Evolutionary conservation across 2,113 vertebrate genomes (phyloP), one percentile per base, ranked within the genome.

Genomic region (Acanthochromis polyacanthus): DNA sequence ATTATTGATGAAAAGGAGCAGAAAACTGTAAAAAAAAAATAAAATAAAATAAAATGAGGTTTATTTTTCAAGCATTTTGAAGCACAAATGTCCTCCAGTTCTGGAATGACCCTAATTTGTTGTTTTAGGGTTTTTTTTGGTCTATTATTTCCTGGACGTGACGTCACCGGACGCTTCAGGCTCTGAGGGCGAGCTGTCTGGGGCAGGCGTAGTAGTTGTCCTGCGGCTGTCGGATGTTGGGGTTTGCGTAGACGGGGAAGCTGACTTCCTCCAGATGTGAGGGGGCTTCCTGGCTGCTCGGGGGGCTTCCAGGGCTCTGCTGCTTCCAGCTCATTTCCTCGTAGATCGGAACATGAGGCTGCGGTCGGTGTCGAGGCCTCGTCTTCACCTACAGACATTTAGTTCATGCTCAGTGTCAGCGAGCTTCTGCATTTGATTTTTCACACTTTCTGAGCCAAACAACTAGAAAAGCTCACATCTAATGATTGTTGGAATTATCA

Each of bases 121-220:
- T 25, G 25, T n/a, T n/a, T n/a, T n/a, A n/a, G 25, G 25, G 45
- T 12, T 17, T 58, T 32, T 36, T 59, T 19, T 38, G 6, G 25
- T 46, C 45, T 32, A 23, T 77, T 58, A 32, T n/a, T 69, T 62
- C 75, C 52, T 57, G 40, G 20, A 3, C 23, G 14, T 4, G 16
- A n/a, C 7, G 12, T n/a, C 60, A 36, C 10, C 12, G 5, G 1
- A 3, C 14, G 9, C 4, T 0, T 87, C 75, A 88, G 32, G 45
- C 57, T 64, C 38, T 80, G 70, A 81, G 81, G 38, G 62, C 50
- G 36, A 90, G 77, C 57, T 87, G 84, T 17, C 91, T 69, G 45
- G 93, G 93, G 32, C 85, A 90, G 72, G 91, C 92, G 28, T 93
- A 93, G 78, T 91, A 80, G 85, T 92, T 93, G n/a, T 92, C 92